These are phyloP conservation scores for Ptilodon capucinus DNA, from an alignment of 2,888 invertebrate genomes.

Conservation along the genomic window DNA sequence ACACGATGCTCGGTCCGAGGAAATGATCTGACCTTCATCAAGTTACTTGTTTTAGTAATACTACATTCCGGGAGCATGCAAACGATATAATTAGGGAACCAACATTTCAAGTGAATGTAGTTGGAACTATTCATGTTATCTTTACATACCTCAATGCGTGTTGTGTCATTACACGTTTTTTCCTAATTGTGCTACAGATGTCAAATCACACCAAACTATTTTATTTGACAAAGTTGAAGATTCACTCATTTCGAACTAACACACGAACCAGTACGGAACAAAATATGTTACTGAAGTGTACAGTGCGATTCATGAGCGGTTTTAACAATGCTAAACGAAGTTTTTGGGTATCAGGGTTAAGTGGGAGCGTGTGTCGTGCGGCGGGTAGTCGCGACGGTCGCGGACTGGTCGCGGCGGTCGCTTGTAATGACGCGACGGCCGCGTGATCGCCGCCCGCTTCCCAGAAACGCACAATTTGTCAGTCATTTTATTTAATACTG, in stretches of 20 bases:
- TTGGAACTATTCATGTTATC: too few species aligned
- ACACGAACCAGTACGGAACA: not conserved
- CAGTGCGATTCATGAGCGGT: not conserved
- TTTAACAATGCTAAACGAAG: not conserved
- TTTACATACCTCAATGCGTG: too few species aligned
- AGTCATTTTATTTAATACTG: slow-evolving; percentile 61
- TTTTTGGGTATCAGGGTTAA: not conserved
- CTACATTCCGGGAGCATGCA: too few species aligned
- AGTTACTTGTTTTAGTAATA: too few species aligned
- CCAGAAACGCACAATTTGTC: slow-evolving; percentile 40
- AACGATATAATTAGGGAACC: too few species aligned
- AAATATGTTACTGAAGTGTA: not conserved
- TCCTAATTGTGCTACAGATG: too few species aligned
- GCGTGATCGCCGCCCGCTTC: slow-evolving; percentile 19
- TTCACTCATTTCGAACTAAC: not conserved
- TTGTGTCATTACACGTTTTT: too few species aligned
- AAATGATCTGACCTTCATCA: too few species aligned
- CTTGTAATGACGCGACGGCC: slow-evolving; percentile 2
- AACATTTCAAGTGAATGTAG: too few species aligned
- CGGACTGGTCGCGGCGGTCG: too few species aligned
- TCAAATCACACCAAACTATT: too few species aligned
- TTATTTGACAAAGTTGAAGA: not conserved
- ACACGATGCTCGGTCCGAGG: not conserved
- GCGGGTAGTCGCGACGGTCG: not conserved
- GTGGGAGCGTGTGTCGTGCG: not conserved